Evolutionary conservation across 2,888 invertebrate genomes (phyloP).

Genomic region (Drepanosiphum platanoidis): DNA sequence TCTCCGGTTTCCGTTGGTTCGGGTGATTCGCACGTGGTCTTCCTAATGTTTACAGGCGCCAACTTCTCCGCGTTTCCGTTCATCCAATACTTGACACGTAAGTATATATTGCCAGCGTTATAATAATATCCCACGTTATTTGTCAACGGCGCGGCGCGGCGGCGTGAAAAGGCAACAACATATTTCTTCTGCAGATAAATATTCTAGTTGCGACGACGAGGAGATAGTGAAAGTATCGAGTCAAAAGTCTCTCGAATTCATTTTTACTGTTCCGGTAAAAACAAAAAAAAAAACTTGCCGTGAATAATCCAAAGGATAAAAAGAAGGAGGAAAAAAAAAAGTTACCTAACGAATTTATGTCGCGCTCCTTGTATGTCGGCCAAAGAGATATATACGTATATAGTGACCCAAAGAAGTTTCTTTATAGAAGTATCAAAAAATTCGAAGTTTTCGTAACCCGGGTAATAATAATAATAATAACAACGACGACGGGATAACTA

Average conservation of each 20-base stretch:
- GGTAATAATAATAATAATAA: conserved; percentile 10
- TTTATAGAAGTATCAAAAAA: conserved; percentile 47
- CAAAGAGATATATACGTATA: conserved; percentile 17
- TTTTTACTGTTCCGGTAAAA: conserved; percentile 32
- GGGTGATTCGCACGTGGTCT: conserved; percentile 22
- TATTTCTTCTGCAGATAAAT: conserved; percentile 36
- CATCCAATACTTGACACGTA: conserved; percentile 68
- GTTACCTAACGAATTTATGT: conserved; percentile 53
- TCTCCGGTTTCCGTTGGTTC: conserved; percentile 57
- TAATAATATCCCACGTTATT: conserved; percentile 33
- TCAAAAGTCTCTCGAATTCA: conserved; percentile 30
- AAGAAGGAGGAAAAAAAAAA: conserved; percentile 40
- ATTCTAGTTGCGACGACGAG: conserved; percentile 7
- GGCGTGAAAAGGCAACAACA: neutral
- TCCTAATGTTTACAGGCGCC: conserved; percentile 66
- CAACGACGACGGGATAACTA: conserved; percentile 1
- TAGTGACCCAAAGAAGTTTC: conserved; percentile 46
- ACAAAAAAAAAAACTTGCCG: conserved; percentile 1
- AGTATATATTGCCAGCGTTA: conserved; percentile 66
- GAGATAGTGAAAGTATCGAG: conserved; percentile 26
- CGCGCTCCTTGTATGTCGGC: neutral
- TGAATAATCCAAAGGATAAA: conserved; percentile 52
- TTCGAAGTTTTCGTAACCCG: neutral
- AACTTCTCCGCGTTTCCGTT: conserved; percentile 68
- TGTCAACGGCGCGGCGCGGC: neutral